A percentile compares a stretch with the other conserved stretches of the same genome.
Conservation (phyloP, 2,888 invertebrate genomes). For the Cheilosia vulpina region DNA sequence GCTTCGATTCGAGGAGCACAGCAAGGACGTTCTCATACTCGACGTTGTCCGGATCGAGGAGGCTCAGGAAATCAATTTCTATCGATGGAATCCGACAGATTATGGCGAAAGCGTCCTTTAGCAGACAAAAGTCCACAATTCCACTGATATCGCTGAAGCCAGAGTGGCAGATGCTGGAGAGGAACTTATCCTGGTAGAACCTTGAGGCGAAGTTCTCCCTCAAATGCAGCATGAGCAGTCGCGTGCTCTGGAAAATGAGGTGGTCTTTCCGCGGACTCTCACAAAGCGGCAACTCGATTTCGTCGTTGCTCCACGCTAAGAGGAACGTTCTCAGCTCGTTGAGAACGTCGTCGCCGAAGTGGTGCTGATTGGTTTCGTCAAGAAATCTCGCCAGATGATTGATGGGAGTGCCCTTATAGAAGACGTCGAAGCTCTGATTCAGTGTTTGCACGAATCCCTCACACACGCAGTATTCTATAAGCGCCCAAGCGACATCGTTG, state of each 20-base stretch:
- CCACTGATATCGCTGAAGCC: conserved; percentile 85
- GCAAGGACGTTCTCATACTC: conserved; percentile 84
- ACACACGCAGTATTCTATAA: conserved; percentile 82
- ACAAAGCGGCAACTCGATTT: conserved; percentile 79
- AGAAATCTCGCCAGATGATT: conserved; percentile 86
- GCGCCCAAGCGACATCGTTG: conserved; percentile 77
- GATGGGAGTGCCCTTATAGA: conserved; percentile 88
- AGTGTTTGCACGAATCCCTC: conserved; percentile 86
- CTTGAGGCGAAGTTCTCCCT: conserved; percentile 87
- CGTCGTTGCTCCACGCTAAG: conserved; percentile 81
- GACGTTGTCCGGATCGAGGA: conserved; percentile 79
- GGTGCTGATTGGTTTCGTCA: conserved; percentile 84
- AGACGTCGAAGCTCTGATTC: conserved; percentile 88
- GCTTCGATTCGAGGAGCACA: conserved; percentile 82
- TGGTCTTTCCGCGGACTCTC: conserved; percentile 83
- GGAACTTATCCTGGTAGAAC: conserved; percentile 87
- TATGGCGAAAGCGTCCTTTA: conserved; percentile 85
- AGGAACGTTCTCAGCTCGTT: conserved; percentile 82
- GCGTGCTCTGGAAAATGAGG: conserved; percentile 85
- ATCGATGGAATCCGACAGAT: conserved; percentile 81
- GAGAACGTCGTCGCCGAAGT: conserved; percentile 84
- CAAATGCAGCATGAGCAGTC: conserved; percentile 86
- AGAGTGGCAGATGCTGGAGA: conserved; percentile 85
- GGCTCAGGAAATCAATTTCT: conserved; percentile 78
- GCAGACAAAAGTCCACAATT: conserved; percentile 83